Percentiles rank a stretch among this genome's conserved stretches.
These are phyloP conservation scores for Monopterus albus DNA, from an alignment of 2,113 vertebrate species.

Conservation along the genomic window DNA sequence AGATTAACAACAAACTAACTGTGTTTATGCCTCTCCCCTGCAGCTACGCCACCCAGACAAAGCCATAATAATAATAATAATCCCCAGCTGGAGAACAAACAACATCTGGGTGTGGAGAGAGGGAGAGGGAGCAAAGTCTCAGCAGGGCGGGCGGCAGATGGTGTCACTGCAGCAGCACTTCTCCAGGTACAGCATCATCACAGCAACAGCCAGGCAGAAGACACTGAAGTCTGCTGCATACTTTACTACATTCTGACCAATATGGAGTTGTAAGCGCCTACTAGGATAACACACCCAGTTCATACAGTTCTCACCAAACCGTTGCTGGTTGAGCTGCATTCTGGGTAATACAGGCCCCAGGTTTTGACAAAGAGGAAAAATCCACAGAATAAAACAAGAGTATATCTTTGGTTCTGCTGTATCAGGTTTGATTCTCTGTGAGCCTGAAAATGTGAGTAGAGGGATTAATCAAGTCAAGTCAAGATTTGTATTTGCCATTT, in stretches of 20 bases:
- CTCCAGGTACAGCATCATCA: constrained; percentile 70
- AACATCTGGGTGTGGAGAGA: constrained; percentile 63
- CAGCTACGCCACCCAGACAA: constrained; percentile 60
- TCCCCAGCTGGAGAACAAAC: constrained; percentile 60
- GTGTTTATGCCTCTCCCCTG: constrained; percentile 57
- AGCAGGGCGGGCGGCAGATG: constrained; percentile 70
- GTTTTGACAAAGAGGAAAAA: too few species aligned
- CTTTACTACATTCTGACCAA: neutral
- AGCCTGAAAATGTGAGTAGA: too few species aligned
- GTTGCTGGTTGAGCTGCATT: too few species aligned
- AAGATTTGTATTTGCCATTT: too few species aligned
- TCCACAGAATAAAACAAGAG: too few species aligned
- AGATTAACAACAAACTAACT: constrained; percentile 49
- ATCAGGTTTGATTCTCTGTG: too few species aligned
- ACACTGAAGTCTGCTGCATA: neutral
- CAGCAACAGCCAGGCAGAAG: neutral
- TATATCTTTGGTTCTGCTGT: too few species aligned
- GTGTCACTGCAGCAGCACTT: constrained; percentile 79
- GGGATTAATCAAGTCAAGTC: too few species aligned
- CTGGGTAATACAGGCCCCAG: too few species aligned
- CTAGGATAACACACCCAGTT: too few species aligned
- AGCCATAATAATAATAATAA: constrained; percentile 45
- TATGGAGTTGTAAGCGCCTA: neutral
- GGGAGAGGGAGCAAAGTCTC: constrained; percentile 45
- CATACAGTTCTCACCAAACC: too few species aligned